A percentile compares a stretch with the other conserved stretches of the same genome.
These are phyloP conservation scores for Ophioderma brevispina DNA, from an alignment of 35 echinoderm and acorn worm genomes.

Conservation along the genomic window DNA sequence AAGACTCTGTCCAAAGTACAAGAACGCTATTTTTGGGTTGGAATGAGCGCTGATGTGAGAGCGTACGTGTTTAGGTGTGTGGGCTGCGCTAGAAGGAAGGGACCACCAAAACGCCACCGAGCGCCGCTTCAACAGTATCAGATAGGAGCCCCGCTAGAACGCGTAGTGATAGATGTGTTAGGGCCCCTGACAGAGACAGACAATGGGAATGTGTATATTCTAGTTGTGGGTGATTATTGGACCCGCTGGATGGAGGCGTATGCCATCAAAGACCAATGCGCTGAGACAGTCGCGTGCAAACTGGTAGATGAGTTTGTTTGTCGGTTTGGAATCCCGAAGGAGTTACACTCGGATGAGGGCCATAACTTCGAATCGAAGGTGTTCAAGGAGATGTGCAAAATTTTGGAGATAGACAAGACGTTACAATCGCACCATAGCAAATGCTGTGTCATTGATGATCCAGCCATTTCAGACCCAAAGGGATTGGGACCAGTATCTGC, in stretches of 20 bases:
- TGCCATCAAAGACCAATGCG: no score
- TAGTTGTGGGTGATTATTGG: no score
- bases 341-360: slow-evolving; percentile 49
- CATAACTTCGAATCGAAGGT: slow-evolving; percentile 53
- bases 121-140: no score
- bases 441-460: slow-evolving; percentile 17
- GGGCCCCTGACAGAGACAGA: no score
- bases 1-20: not conserved
- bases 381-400: slow-evolving; percentile 52
- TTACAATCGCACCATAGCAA: slow-evolving; percentile 49
- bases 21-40: not conserved
- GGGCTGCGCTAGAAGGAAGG: not conserved
- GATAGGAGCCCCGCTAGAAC: no score
- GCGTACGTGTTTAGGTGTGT: not conserved
- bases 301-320: slow-evolving; percentile 34
- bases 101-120: no score
- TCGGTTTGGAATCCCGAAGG: slow-evolving; percentile 47
- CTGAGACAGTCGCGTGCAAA: slow-evolving; percentile 33
- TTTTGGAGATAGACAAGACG: slow-evolving; percentile 50
- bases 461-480: not conserved
- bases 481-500: slow-evolving; percentile 36
- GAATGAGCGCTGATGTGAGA: no score
- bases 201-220: no score
- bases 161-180: no score
- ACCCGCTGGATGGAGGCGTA: no score